Percentiles rank a stretch among this genome's conserved stretches.
Evolutionary conservation across 1,140 invertebrate genomes (phyloP).

Genomic region (Euwallacea fornicatus): DNA sequence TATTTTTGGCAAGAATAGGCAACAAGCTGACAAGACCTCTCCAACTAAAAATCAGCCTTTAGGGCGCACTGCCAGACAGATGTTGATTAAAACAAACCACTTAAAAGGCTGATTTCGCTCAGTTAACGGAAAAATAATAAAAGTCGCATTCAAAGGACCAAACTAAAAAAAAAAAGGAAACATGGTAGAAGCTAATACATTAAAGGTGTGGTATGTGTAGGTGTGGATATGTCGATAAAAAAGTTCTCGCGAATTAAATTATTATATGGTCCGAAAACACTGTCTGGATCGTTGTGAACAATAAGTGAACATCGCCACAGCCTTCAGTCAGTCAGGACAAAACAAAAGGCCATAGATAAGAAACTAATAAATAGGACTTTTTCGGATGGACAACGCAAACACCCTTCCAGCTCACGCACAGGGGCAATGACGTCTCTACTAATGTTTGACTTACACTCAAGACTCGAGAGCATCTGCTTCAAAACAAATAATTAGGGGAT

Average conservation of each 20-base stretch:
- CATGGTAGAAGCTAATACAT: conserved; percentile 22
- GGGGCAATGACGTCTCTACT: too few species aligned
- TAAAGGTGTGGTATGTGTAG: conserved; percentile 29
- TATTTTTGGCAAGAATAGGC: conserved; percentile 9
- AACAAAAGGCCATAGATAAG: conserved; percentile 30
- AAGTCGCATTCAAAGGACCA: conserved; percentile 1
- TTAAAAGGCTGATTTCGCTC: conserved; percentile 5
- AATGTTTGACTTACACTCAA: too few species aligned
- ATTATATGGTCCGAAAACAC: neutral
- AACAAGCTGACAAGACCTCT: conserved; percentile 7
- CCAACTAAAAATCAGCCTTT: neutral
- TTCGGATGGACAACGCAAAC: neutral
- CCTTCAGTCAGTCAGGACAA: conserved; percentile 25
- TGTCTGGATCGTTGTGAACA: conserved; percentile 6
- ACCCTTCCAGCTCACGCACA: neutral
- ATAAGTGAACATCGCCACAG: conserved; percentile 27
- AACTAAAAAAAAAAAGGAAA: conserved; percentile 14
- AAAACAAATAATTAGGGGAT: too few species aligned
- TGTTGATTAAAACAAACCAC: neutral
- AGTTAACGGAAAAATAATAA: neutral
- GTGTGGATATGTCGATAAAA: conserved; percentile 19
- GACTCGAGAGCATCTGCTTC: too few species aligned
- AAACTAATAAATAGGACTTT: neutral
- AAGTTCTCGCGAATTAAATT: neutral
- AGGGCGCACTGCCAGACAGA: too few species aligned